A percentile compares a stretch with the other conserved stretches of the same genome.
Evolutionary conservation across 2,797 vertebrate genomes (phyloP).

Genomic region (Cyclopterus lumpus): DNA sequence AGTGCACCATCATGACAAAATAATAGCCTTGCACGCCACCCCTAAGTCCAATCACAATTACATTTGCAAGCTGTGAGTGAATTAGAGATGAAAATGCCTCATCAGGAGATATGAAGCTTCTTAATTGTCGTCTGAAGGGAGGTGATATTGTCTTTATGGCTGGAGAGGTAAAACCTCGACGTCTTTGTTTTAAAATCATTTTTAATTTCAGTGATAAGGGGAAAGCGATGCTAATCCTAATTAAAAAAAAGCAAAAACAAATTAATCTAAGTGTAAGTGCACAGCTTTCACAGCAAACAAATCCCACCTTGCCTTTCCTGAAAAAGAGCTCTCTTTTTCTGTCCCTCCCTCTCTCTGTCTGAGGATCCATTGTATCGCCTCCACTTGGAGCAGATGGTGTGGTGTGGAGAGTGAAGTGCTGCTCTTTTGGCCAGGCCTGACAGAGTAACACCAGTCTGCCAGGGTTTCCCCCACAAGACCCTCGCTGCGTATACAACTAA

Average conservation of each 20-base stretch:
- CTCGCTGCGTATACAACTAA: slow-evolving; percentile 75
- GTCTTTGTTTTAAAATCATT: slow-evolving; percentile 63
- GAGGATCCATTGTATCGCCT: slow-evolving; percentile 80
- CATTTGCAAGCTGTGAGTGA: slow-evolving; percentile 85
- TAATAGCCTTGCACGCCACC: slow-evolving; percentile 80
- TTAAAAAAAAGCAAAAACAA: slow-evolving; percentile 69
- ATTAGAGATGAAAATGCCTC: slow-evolving; percentile 80
- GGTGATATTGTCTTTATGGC: slow-evolving; percentile 67
- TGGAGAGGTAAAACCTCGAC: slow-evolving; percentile 47
- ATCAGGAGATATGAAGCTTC: slow-evolving; percentile 78
- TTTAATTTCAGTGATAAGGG: slow-evolving; percentile 54
- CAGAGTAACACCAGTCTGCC: slow-evolving; percentile 93
- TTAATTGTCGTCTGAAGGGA: slow-evolving; percentile 77
- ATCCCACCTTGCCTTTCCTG: slow-evolving; percentile 65
- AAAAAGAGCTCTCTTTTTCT: slow-evolving; percentile 55
- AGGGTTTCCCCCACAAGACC: slow-evolving; percentile 85
- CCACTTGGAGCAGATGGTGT: slow-evolving; percentile 93
- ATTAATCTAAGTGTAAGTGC: slow-evolving; percentile 64
- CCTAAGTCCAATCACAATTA: slow-evolving; percentile 85
- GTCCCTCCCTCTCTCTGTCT: slow-evolving; percentile 59
- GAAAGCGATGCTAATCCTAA: slow-evolving; percentile 57
- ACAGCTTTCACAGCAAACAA: slow-evolving; percentile 47
- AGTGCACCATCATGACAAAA: slow-evolving; percentile 83
- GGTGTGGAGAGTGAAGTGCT: slow-evolving; percentile 89
- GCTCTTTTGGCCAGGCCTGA: slow-evolving; percentile 92